A percentile compares a stretch with the other conserved stretches of the same genome.
phyloP scores from a whole-genome alignment of 2,113 vertebrate species.

The Elachura formosa region DNA sequence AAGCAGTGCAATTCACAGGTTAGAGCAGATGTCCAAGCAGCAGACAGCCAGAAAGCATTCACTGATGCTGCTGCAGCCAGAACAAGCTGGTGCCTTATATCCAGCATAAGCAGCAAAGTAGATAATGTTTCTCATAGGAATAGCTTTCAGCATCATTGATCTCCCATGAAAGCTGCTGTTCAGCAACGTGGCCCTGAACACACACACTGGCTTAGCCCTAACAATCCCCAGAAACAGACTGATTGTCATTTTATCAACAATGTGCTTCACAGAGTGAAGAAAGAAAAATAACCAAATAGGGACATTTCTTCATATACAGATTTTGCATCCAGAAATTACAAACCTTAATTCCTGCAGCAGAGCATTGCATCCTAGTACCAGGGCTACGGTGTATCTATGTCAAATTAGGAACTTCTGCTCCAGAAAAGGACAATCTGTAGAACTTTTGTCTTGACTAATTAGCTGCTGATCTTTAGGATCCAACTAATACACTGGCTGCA shows the following conservation, averaged over 20 bases:
- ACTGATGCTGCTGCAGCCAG: background rate
- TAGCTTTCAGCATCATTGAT: background rate
- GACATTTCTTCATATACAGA: background rate
- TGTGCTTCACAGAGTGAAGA: background rate
- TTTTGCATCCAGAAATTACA: background rate
- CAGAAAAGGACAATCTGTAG: background rate
- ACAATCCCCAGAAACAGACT: background rate
- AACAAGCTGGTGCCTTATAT: background rate
- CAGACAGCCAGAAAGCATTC: background rate
- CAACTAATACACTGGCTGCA: background rate
- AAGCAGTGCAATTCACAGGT: background rate
- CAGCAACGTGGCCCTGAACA: accelerated
- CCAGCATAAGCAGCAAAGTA: background rate
- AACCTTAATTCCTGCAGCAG: background rate
- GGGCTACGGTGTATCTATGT: accelerated
- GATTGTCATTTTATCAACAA: background rate
- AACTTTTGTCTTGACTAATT: background rate
- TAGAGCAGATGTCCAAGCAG: background rate
- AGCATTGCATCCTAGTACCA: background rate
- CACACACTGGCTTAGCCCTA: background rate
- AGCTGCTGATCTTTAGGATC: background rate
- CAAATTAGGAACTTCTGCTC: background rate
- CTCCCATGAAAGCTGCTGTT: background rate
- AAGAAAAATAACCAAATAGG: background rate
- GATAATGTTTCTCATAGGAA: background rate